Evolutionary conservation across 2,113 vertebrate species (phyloP), one percentile per base, ranked within the genome.

Genomic region (Cyanoderma ruficeps): DNA sequence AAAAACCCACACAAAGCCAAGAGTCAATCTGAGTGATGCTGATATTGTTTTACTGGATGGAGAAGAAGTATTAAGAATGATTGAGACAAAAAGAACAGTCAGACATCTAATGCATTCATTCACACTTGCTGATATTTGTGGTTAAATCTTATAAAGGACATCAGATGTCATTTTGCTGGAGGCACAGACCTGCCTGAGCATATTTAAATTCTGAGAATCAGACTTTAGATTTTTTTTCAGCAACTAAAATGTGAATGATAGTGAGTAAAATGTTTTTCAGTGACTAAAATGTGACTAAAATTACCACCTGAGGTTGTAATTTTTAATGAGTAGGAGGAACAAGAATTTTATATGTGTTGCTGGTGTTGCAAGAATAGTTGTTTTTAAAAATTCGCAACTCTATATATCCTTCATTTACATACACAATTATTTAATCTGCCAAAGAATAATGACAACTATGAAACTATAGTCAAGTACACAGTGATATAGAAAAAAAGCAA

Each of bases 181-280:
- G 57, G 57, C 41, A 87, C 9, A 90, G 30, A 53, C 47, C 35
- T 96, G 33, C 46, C 57, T 84, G 41, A 94, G 17, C 41, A 35
- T 90, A 83, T 88, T 94, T 59, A n/a, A 75, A 21, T 94, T 82
- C 46, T 67, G 28, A 79, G 6, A 87, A 69, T 52, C 12, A 39
- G 22, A 68, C 80, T 65, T 85, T 50, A 25, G 20, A 4, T 13
- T 10, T 60, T 79, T 76, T 83, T 78, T 49, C 13, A 47, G 10
- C 31, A 21, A 74, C 16, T 67, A 33, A 89, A 63, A 77, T 63
- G 8, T 79, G 39, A 74, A 88, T 89, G 63, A 61, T 83, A 16
- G 42, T 42, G 42, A 42, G 42, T 42, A 42, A 42, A 42, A 42
- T 42, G 42, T 79, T 76, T 83, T 78, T 49, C 13, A 50, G 11